phyloP scores from a whole-genome alignment of 2,113 vertebrate species.

The Rutilus rutilus region DNA sequence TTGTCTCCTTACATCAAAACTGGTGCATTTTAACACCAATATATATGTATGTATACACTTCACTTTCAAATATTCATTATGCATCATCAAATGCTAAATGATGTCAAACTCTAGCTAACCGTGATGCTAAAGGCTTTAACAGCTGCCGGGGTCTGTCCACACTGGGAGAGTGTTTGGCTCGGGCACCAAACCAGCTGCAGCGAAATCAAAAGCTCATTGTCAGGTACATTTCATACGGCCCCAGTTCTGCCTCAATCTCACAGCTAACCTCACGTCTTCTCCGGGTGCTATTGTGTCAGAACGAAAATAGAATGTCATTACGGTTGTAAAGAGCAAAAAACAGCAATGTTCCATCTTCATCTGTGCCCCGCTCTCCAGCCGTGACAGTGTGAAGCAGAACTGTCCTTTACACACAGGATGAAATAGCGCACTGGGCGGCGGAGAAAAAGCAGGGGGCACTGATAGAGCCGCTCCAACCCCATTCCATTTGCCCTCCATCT shows the following conservation, averaged over 20 bases:
- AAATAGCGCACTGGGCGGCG: background rate
- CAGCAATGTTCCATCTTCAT: constrained; percentile 71
- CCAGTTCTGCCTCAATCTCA: constrained; percentile 47
- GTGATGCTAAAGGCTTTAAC: constrained; percentile 10
- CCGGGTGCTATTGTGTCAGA: constrained; percentile 49
- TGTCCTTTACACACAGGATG: constrained; percentile 57
- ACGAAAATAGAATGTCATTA: constrained; percentile 70
- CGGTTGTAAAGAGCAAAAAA: constrained; percentile 64
- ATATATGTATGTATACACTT: background rate
- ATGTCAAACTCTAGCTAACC: background rate
- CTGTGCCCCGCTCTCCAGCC: constrained; percentile 53
- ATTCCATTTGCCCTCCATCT: constrained; percentile 34
- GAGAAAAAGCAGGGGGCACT: constrained; percentile 22
- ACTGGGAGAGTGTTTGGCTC: background rate
- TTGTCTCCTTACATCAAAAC: too few species aligned
- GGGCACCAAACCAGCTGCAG: constrained; percentile 13
- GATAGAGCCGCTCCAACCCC: background rate
- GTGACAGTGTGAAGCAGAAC: constrained; percentile 61
- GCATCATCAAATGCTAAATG: background rate
- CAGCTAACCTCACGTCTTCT: constrained; percentile 66
- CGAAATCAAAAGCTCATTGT: constrained; percentile 52
- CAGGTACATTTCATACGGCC: constrained; percentile 50
- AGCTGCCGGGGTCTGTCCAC: constrained; percentile 1
- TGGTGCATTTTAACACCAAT: too few species aligned
- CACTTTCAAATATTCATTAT: background rate